Conservation (phyloP, 2,797 vertebrate genomes). For the Cynopterus sphinx region DNA sequence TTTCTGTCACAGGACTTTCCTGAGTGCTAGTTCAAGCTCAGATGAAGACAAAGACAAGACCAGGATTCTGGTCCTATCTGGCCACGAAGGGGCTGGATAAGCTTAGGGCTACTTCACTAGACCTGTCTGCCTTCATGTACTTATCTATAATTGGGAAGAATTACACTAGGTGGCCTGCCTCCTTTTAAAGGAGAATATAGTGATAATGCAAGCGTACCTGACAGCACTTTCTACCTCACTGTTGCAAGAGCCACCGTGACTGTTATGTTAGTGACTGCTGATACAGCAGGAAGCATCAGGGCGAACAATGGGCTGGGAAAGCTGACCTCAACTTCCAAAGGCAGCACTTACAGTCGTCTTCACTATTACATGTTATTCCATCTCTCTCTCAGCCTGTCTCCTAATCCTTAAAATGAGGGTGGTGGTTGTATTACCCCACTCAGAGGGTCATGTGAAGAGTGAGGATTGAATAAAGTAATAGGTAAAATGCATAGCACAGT, state of each 20-base stretch:
- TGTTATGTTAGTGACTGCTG: not conserved
- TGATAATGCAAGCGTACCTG: accelerated
- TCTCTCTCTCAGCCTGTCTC: not conserved
- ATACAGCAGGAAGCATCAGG: not conserved
- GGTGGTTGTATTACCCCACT: not conserved
- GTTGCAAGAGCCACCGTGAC: not conserved
- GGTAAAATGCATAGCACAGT: not conserved
- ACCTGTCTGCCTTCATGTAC: not conserved
- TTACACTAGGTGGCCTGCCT: not conserved
- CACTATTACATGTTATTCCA: not conserved
- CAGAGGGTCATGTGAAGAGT: not conserved
- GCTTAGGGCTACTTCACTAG: not conserved
- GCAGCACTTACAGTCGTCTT: not conserved
- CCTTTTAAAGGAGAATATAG: not conserved
- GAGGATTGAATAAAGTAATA: not conserved
- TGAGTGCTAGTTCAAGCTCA: not conserved
- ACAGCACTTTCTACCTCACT: not conserved
- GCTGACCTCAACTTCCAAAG: not conserved
- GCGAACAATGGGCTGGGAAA: not conserved
- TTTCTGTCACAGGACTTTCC: not conserved
- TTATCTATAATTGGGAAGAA: not conserved
- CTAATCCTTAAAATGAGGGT: not conserved
- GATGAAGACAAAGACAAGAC: not conserved
- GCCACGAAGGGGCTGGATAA: not conserved
- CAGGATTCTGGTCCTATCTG: not conserved